Evolutionary conservation across 2,888 invertebrate genomes (phyloP), one percentile per base, ranked within the genome.

Genomic region (Nymphalis urticae): DNA sequence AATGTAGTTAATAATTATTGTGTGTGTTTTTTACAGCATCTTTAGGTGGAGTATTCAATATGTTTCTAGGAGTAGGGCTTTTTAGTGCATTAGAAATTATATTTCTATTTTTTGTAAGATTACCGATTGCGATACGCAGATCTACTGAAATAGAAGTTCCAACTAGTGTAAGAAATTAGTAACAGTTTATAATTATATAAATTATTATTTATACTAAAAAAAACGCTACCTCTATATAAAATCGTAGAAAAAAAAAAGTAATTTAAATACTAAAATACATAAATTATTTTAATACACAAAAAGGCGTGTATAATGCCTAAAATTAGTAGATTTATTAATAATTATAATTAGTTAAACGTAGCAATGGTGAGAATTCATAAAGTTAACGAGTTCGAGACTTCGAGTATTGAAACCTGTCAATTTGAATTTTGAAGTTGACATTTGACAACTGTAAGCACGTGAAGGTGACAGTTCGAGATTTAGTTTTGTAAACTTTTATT

Each of bases 61-160:
- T 92, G 92, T 92, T 92, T 73, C 77, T 92, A 5, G 92, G 92
- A 9, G 87, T 92, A 1, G 90, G 92, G 7, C 70, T 92, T 6
- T 89, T 92, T 70, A 92, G 90, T 72, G 89, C 85, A 0, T 72
- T 92, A 24, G 92, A 92, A 76, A 74, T 90, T 13, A 19, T 90
- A 2, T 87, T 81, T 67, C 76, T 90, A 0, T 42, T 79, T 4
- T 67, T 78, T 5, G 72, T 82, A 16, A 76, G 76, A 61, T 65
- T 81, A 13, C 82, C 82, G 1, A 70, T 76, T 6, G 80, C 80
- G 9, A 60, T 80, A 27, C 74, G 71, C 53, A 73, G 63, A 53
- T 71, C 74, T 4, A 63, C 71, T n/a, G 73, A 77, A 63, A 73
- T 76, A 24, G 64, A 62, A 6, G 56, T 51, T 67, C 36, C 62